Evolutionary conservation across 2,888 invertebrate genomes (phyloP).

Genomic region (Pheosia gnoma): DNA sequence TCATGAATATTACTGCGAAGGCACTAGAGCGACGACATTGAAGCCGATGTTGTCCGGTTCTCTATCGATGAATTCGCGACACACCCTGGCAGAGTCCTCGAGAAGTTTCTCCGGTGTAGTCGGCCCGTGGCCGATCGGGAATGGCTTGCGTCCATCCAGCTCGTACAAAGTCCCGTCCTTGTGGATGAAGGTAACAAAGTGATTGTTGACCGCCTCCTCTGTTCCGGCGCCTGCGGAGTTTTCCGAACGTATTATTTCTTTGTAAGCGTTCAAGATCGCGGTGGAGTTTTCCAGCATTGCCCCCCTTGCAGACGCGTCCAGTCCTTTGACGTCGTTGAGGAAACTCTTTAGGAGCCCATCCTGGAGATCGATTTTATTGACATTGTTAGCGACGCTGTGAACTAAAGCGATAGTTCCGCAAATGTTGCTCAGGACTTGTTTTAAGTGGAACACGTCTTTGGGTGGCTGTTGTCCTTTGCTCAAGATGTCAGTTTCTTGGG

Average conservation of each 20-base stretch:
- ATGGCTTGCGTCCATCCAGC: slow-evolving; percentile 86
- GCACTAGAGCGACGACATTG: slow-evolving; percentile 92
- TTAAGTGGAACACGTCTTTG: slow-evolving; percentile 91
- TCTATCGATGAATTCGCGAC: slow-evolving; percentile 92
- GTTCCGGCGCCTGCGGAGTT: slow-evolving; percentile 88
- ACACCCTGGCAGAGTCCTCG: slow-evolving; percentile 92
- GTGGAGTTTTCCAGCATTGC: slow-evolving; percentile 88
- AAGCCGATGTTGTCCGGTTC: slow-evolving; percentile 95
- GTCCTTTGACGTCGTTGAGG: slow-evolving; percentile 86
- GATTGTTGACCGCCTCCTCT: slow-evolving; percentile 90
- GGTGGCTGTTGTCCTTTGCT: slow-evolving; percentile 82
- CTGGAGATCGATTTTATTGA: slow-evolving; percentile 86
- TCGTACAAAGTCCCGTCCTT: slow-evolving; percentile 92
- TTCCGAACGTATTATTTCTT: slow-evolving; percentile 90
- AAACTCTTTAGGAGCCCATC: slow-evolving; percentile 90
- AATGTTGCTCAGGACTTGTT: slow-evolving; percentile 95
- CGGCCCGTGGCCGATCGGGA: slow-evolving; percentile 92
- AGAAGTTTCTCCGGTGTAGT: slow-evolving; percentile 89
- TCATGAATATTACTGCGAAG: slow-evolving; percentile 56
- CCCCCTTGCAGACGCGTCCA: slow-evolving; percentile 90
- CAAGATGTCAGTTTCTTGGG: slow-evolving; percentile 85
- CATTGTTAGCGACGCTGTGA: slow-evolving; percentile 96
- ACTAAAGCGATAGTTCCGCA: slow-evolving; percentile 98
- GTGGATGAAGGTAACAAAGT: slow-evolving; percentile 94
- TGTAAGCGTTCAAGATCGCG: slow-evolving; percentile 90